Evolutionary conservation across 2,797 vertebrate species (phyloP), one percentile per base, ranked within the genome.

Genomic region (Characodon lateralis): DNA sequence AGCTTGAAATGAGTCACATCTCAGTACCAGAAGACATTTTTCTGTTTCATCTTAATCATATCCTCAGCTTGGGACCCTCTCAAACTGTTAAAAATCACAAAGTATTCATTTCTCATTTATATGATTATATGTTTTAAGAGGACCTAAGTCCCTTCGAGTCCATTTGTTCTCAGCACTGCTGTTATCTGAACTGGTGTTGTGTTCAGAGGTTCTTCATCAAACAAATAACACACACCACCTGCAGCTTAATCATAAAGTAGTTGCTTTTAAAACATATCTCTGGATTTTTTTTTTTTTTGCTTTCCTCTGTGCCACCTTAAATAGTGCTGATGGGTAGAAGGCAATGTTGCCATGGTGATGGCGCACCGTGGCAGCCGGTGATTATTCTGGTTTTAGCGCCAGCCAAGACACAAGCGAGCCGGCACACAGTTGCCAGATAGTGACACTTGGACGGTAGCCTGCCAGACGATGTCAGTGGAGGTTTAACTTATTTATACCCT

Each of bases 331-430:
- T 86, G 89, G 89, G 85, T 83, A 87, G 86, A 90, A 85, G 84
- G 82, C 78, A 79, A 83, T 83, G 93, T 91, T 94, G 89, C 92
- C 89, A 93, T 93, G 93, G 93, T 50, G 87, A 94, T 88, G 78
- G 79, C 72, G 92, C 16, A 75, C 90, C 20, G 66, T 91, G 84
- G 89, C 93, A 92, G 92, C 77, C 77, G 22, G 91, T 91, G 87
- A 94, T 92, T 91, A 92, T 93, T 91, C 89, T 85, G 87, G 85
- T 85, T 86, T 85, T 80, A 83, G 86, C 88, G 87, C 85, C 91
- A 88, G 83, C 72, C 39, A 85, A 85, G 87, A 74, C 56, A 39
- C 76, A 63, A 43, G 26, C n/a, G 28, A 69, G 86, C 88, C 83
- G 84, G 85, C 82, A 82, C 89, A 56, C 68, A 0, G 82, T 65